These are phyloP conservation scores for Sapayoa aenigma DNA, from an alignment of 2,113 vertebrate genomes.

Conservation along the genomic window DNA sequence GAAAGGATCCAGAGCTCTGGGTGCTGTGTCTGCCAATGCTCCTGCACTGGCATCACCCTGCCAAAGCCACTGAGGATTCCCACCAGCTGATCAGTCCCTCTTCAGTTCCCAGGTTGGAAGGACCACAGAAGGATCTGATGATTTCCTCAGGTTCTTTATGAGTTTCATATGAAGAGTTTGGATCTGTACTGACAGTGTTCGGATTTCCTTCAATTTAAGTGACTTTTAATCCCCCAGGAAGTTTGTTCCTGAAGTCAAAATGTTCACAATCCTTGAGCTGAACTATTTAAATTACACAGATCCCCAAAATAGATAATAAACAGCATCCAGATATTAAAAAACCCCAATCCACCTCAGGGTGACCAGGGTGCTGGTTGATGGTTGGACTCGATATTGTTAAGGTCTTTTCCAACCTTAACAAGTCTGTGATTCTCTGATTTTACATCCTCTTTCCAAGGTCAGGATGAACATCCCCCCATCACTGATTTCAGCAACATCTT, in stretches of 20 bases:
- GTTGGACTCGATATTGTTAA: neutral
- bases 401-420: neutral
- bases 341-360: too few species aligned
- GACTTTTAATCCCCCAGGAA: neutral
- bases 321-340: neutral
- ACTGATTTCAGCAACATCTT: neutral
- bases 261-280: neutral
- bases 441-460: too few species aligned
- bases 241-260: neutral
- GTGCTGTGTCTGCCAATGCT: neutral
- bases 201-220: neutral
- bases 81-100: neutral
- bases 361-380: neutral
- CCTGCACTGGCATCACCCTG: rapidly evolving
- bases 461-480: neutral
- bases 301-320: neutral
- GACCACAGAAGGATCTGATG: neutral
- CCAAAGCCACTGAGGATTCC: neutral
- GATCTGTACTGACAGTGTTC: rapidly evolving
- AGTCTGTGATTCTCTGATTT: neutral
- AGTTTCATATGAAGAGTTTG: neutral
- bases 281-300: neutral
- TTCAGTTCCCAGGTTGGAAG: too few species aligned
- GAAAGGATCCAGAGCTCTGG: neutral
- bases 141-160: neutral